phyloP scores from a whole-genome alignment of 2,888 invertebrate genomes.

The Sinotaia quadrata region DNA sequence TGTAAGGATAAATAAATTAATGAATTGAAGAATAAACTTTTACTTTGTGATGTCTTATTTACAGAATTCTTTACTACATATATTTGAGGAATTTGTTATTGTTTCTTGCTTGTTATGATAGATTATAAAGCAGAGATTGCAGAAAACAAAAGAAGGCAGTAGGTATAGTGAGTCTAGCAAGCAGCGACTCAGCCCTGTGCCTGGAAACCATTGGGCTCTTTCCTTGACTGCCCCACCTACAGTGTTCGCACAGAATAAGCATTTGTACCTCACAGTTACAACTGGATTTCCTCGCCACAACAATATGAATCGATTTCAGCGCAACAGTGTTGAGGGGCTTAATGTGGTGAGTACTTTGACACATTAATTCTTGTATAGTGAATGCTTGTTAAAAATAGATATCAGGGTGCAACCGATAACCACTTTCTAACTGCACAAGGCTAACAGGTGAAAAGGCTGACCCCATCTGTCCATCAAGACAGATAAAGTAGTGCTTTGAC shows the following conservation, averaged over 20 bases:
- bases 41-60: too few species aligned
- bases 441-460: too few species aligned
- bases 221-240: slow-evolving; percentile 60
- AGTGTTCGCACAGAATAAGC: slow-evolving; percentile 70
- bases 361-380: neutral
- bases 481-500: too few species aligned
- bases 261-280: slow-evolving; percentile 74
- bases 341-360: slow-evolving; percentile 78
- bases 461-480: too few species aligned
- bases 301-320: slow-evolving; percentile 78
- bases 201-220: slow-evolving; percentile 74
- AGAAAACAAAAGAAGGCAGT: slow-evolving; percentile 62
- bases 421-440: too few species aligned
- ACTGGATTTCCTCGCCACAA: slow-evolving; percentile 75
- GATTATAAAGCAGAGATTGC: slow-evolving; percentile 62
- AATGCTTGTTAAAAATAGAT: too few species aligned
- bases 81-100: too few species aligned
- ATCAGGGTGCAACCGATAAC: too few species aligned
- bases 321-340: slow-evolving; percentile 88
- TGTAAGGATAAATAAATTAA: too few species aligned
- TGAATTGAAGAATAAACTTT: too few species aligned
- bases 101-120: slow-evolving; percentile 33
- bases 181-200: slow-evolving; percentile 74
- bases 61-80: too few species aligned
- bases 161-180: slow-evolving; percentile 49